These are phyloP conservation scores for Diachasma alloeum DNA, from an alignment of 1,140 invertebrate genomes.

Conservation along the genomic window DNA sequence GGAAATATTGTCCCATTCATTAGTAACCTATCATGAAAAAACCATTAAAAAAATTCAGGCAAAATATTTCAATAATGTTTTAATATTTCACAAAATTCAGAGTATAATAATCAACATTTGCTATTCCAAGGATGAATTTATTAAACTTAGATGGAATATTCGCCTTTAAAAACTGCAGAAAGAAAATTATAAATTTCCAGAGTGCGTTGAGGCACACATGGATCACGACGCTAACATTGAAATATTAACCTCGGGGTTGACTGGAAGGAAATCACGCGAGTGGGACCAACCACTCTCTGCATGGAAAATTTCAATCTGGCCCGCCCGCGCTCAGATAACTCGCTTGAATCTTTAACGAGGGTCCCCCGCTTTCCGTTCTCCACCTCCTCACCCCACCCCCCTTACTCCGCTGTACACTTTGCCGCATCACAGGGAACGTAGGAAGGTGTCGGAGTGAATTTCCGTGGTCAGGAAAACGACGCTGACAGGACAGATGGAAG, in stretches of 20 bases:
- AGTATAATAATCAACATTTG: too few relatives aligned
- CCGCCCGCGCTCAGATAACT: slow-evolving; percentile 53
- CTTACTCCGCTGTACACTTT: not conserved
- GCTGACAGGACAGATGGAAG: slow-evolving; percentile 33
- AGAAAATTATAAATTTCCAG: slow-evolving; percentile 28
- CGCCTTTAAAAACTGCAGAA: not conserved
- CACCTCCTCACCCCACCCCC: not conserved
- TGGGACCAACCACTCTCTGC: slow-evolving; percentile 38
- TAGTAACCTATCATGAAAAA: too few relatives aligned
- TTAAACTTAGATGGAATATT: too few relatives aligned
- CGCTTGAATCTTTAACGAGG: slow-evolving; percentile 61
- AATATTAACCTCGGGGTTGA: slow-evolving; percentile 26
- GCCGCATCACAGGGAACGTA: not conserved
- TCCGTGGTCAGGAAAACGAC: not conserved
- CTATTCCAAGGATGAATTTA: not conserved
- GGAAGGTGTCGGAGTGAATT: not conserved
- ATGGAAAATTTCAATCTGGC: slow-evolving; percentile 64
- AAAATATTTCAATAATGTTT: too few relatives aligned
- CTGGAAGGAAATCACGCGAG: slow-evolving; percentile 14
- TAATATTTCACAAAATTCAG: too few relatives aligned
- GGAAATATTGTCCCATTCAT: too few relatives aligned
- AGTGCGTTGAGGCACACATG: slow-evolving; percentile 12
- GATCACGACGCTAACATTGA: slow-evolving; percentile 1
- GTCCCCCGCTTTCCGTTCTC: slow-evolving; percentile 35
- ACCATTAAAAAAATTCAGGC: too few relatives aligned